These are phyloP conservation scores for Leptoteleia sp. DNA, from an alignment of 1,140 invertebrate species.

Conservation along the genomic window DNA sequence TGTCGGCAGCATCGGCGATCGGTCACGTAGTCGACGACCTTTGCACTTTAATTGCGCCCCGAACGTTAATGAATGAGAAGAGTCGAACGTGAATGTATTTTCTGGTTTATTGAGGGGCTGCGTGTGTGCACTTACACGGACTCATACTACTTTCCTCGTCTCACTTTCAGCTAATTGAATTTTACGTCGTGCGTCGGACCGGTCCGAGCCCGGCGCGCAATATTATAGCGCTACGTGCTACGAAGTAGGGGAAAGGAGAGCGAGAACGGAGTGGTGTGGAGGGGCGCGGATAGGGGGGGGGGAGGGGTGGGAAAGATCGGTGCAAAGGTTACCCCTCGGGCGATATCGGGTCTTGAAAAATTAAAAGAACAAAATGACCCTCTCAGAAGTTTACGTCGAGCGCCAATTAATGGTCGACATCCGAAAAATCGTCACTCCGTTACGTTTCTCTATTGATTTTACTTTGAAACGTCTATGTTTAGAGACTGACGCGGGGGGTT, in stretches of 20 bases:
- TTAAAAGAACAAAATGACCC: slow-evolving; percentile 20
- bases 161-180: slow-evolving; percentile 65
- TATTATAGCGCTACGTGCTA: slow-evolving; percentile 4
- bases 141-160: slow-evolving; percentile 35
- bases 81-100: slow-evolving; percentile 21
- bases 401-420: slow-evolving; percentile 27
- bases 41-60: slow-evolving; percentile 52
- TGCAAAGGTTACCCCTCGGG: slow-evolving; percentile 16
- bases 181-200: slow-evolving; percentile 46
- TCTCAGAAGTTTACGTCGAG: slow-evolving; percentile 15
- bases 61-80: slow-evolving; percentile 51
- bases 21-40: slow-evolving; percentile 46
- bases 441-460: slow-evolving; percentile 42
- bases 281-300: too few relatives aligned
- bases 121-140: slow-evolving; percentile 17
- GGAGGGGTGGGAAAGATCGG: too few relatives aligned
- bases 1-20: slow-evolving; percentile 7
- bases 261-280: background rate
- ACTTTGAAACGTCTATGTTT: slow-evolving; percentile 16
- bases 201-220: slow-evolving; percentile 9
- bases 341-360: slow-evolving; percentile 24
- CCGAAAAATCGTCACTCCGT: slow-evolving; percentile 20
- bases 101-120: slow-evolving; percentile 17
- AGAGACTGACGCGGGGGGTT: slow-evolving; percentile 3
- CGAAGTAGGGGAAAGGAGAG: background rate